Evolutionary conservation across 2,888 invertebrate species (phyloP).

Genomic region (Serripes groenlandicus): DNA sequence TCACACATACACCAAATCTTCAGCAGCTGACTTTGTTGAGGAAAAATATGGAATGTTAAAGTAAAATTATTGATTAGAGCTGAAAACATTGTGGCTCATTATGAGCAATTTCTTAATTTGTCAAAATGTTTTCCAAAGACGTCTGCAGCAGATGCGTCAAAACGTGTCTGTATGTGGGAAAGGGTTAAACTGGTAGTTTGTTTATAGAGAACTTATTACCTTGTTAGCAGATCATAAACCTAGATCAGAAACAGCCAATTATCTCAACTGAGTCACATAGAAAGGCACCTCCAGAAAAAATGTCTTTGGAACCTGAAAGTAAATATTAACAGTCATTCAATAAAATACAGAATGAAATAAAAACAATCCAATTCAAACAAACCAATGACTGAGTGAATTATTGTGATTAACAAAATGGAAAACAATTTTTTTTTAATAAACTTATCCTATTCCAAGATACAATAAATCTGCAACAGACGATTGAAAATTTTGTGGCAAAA

Average conservation of each 20-base stretch:
- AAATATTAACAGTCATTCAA: not conserved
- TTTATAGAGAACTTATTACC: constrained; percentile 6
- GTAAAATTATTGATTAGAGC: not conserved
- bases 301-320: not conserved
- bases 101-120: no score
- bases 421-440: no score
- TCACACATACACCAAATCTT: no score
- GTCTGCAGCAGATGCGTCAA: no score
- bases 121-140: no score
- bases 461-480: no score
- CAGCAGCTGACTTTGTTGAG: no score
- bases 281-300: not conserved
- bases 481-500: no score
- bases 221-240: not conserved
- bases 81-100: not conserved
- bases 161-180: not conserved
- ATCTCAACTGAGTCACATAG: not conserved
- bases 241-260: not conserved
- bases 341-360: not conserved
- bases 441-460: no score
- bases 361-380: no score
- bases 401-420: no score
- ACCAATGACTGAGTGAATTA: no score
- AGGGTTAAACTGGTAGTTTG: not conserved
- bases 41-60: not conserved